Conservation (phyloP, 2,888 invertebrate species). For the Keiferia lycopersicella region DNA sequence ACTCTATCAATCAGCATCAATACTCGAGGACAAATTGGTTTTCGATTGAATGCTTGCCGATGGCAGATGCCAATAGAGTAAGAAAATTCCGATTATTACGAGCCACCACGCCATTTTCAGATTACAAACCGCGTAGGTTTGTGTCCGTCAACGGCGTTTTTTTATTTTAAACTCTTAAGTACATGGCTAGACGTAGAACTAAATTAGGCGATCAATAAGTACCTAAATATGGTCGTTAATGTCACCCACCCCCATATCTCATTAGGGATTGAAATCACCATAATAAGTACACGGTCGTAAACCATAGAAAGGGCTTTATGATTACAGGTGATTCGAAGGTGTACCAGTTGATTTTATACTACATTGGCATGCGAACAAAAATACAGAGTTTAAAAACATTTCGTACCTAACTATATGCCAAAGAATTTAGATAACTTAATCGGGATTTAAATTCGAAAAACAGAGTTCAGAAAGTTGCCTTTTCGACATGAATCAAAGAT, state of each 20-base stretch:
- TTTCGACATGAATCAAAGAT: no score
- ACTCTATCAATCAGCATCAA: not conserved
- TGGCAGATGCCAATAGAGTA: no score
- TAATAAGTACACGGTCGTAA: conserved; percentile 11
- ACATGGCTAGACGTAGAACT: not conserved
- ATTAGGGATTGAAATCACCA: conserved; percentile 8
- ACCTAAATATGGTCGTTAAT: not conserved
- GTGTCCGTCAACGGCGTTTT: no score
- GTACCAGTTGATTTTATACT: conserved; percentile 26
- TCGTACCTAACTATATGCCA: no score
- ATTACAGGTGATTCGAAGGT: conserved; percentile 28
- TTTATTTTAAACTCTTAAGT: not conserved
- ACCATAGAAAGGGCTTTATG: conserved; percentile 22
- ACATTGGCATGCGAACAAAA: conserved; percentile 25
- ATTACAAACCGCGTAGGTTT: no score
- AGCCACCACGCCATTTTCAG: no score
- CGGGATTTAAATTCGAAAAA: no score
- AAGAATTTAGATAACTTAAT: no score
- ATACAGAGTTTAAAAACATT: conserved; percentile 6
- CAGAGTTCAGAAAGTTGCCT: no score
- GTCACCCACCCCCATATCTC: not conserved
- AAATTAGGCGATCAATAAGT: not conserved
- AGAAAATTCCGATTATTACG: no score
- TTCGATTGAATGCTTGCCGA: not conserved
- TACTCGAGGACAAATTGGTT: not conserved